Conservation (phyloP, 2,888 invertebrate species). For the Gandaritis pyraliata region DNA sequence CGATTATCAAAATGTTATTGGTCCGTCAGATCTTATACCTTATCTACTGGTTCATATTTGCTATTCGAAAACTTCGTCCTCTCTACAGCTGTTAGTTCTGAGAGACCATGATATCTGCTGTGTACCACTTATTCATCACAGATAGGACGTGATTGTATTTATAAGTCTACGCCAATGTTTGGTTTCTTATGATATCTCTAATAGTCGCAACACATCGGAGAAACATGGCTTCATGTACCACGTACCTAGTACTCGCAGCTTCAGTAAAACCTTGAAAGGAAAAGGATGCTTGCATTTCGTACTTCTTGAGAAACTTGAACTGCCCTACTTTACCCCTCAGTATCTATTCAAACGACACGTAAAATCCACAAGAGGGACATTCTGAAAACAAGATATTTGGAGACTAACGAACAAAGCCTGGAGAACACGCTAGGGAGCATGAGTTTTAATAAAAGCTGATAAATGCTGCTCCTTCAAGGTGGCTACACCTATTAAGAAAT, state of each 20-base stretch:
- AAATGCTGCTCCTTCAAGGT: not conserved
- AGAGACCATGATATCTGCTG: too few species aligned
- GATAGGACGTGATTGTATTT: not conserved
- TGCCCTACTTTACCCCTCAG: constrained; percentile 42
- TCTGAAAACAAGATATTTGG: constrained; percentile 53
- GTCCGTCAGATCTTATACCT: too few species aligned
- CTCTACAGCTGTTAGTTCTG: too few species aligned
- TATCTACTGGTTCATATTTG: too few species aligned
- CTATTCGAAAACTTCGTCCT: too few species aligned
- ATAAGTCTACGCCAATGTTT: not conserved
- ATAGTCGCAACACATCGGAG: not conserved
- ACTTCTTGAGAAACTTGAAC: constrained; percentile 32
- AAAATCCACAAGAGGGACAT: constrained; percentile 51
- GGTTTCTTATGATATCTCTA: not conserved
- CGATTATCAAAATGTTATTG: too few species aligned
- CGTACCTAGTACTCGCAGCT: not conserved
- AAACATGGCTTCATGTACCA: constrained; percentile 1
- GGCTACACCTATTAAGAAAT: not conserved
- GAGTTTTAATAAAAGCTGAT: constrained; percentile 30
- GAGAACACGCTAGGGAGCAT: constrained; percentile 38
- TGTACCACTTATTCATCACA: too few species aligned
- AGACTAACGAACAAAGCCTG: constrained; percentile 47
- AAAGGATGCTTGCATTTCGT: constrained; percentile 15
- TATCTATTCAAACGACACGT: constrained; percentile 52
- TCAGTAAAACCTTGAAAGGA: constrained; percentile 5